Evolutionary conservation across 2,113 vertebrate genomes (phyloP), one percentile per base, ranked within the genome.

Genomic region (Zingel zingel): DNA sequence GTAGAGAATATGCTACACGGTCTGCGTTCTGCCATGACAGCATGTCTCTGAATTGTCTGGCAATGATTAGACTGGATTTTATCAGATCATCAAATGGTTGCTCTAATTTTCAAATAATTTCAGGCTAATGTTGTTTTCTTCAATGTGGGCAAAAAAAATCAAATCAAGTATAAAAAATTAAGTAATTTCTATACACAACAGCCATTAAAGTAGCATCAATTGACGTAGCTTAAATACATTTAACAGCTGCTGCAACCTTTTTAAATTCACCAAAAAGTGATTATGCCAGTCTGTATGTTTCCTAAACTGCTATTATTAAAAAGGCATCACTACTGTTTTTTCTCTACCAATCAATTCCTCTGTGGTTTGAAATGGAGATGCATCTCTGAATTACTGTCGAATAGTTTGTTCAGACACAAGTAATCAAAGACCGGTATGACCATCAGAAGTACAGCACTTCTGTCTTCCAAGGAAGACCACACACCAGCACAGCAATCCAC

Each of bases 31-130:
- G 82, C 62, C 72, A 80, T 85, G 64, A 63, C 83, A 58, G 76
- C 51, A 30, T 59, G 79, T 80, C 63, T 92, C 68, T 74, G 54
- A 81, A 47, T 16, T 45, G 61, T 86, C 84, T 87, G 81, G 67
- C 62, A 63, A 47, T 39, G 76, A 69, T 75, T 71, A 72, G 12
- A 43, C 33, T 53, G 67, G 71, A 66, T 83, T 85, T 86, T 27
- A 59, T 88, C 77, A 61, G 47, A 43, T 88, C 54, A 75, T 54
- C 67, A 33, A 82, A 67, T 51, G 39, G 61, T n/a, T 77, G 36
- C 30, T 59, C 3, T 67, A 16, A 66, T 77, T 84, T 83, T 66
- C 27, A 51, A 58, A 79, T 74, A 64, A 73, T 50, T 36, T 59
- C 27, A 59, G 23, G 15, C 30, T 63, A 19, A 13, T 85, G 61